These are phyloP conservation scores for Syngnathus acus DNA, from an alignment of 2,797 vertebrate genomes.

Conservation along the genomic window DNA sequence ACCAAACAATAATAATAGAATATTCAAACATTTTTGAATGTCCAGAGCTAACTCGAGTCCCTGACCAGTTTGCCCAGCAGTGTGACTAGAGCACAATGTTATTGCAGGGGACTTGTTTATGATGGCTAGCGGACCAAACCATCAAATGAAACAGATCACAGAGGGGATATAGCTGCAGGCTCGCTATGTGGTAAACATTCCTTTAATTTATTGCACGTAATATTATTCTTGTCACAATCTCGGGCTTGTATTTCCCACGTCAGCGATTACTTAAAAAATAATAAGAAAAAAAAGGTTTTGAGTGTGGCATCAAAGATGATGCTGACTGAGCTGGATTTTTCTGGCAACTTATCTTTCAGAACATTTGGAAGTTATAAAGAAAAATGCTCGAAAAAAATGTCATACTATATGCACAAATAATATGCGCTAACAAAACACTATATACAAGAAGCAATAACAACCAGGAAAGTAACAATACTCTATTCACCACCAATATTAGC, in stretches of 20 bases:
- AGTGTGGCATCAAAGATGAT: not conserved
- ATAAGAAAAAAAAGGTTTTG: not conserved
- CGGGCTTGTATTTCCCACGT: constrained; percentile 2
- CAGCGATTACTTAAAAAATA: not conserved
- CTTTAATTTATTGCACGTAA: constrained; percentile 2
- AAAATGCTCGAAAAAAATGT: not conserved
- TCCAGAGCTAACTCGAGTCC: not conserved
- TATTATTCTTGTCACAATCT: not conserved
- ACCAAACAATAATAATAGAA: not conserved
- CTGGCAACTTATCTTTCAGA: not conserved
- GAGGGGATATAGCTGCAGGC: not conserved
- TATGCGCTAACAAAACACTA: no score
- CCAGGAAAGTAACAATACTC: no score
- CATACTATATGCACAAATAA: no score
- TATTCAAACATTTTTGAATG: not conserved
- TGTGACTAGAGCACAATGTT: not conserved
- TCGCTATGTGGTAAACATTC: constrained; percentile 2
- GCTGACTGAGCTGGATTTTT: constrained; percentile 1
- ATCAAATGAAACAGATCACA: constrained; percentile 6
- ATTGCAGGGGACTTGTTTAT: constrained; percentile 4
- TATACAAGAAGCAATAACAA: no score
- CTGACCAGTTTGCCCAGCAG: not conserved
- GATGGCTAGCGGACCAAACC: not conserved
- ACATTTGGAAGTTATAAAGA: not conserved
- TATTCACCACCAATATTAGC: no score